Conservation (phyloP, 2,797 vertebrate genomes). For the Nasua narica region DNA sequence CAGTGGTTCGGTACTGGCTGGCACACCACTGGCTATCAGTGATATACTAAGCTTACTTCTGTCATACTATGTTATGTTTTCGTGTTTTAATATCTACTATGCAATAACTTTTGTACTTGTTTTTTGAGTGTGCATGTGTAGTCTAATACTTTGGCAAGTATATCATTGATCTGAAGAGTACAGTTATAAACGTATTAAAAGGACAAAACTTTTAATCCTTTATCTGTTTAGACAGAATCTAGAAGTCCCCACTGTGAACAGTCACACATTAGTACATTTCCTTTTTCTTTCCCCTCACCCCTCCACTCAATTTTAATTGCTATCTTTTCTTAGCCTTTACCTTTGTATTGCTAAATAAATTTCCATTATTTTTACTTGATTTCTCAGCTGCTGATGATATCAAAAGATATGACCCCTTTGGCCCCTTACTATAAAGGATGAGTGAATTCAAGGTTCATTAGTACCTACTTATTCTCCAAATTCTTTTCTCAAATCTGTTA, state of each 20-base stretch:
- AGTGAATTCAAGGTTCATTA: neutral
- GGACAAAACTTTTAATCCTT: neutral
- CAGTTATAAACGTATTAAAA: neutral
- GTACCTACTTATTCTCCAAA: neutral
- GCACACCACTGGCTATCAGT: neutral
- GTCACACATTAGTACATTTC: neutral
- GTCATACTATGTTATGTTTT: neutral
- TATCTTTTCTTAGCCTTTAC: slow-evolving; percentile 5
- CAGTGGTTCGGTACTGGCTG: neutral
- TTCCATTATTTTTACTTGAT: neutral
- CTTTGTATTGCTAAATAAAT: neutral
- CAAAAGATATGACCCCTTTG: neutral
- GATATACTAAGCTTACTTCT: neutral
- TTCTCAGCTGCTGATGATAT: neutral
- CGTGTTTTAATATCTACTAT: neutral
- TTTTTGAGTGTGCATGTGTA: neutral
- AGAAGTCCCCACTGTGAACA: neutral
- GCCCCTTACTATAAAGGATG: neutral
- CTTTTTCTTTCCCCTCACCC: neutral
- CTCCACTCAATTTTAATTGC: neutral
- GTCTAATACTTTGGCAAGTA: neutral
- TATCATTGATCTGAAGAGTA: neutral
- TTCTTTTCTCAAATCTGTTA: neutral
- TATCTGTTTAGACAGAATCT: neutral
- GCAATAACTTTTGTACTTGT: neutral